These are phyloP conservation scores for Xerus rutilus DNA, from an alignment of 2,797 vertebrate species.

Conservation along the genomic window DNA sequence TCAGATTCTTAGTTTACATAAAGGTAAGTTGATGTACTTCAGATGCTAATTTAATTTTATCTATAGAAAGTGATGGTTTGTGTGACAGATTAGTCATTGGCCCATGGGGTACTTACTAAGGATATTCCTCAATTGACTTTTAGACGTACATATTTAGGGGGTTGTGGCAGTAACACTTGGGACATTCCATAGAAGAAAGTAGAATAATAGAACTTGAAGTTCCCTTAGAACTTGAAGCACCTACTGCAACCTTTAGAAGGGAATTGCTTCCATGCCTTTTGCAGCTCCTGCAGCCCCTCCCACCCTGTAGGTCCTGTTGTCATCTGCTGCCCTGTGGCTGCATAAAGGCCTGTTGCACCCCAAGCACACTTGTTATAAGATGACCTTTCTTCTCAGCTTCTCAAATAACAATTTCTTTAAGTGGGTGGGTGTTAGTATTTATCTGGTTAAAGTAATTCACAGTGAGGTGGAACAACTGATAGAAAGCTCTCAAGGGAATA, in stretches of 20 bases:
- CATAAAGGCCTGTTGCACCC: accelerated
- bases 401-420: background rate
- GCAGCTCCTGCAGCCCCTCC: too few relatives aligned
- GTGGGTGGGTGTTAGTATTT: background rate
- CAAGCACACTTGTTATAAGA: background rate
- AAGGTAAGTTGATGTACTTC: background rate
- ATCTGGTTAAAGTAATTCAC: conserved; percentile 41
- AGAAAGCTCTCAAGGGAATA: conserved; percentile 31
- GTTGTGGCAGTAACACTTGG: background rate
- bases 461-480: conserved; percentile 38
- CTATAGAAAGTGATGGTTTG: background rate
- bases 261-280: background rate
- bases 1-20: background rate
- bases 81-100: background rate
- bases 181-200: background rate
- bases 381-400: background rate
- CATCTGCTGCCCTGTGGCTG: background rate
- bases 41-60: background rate
- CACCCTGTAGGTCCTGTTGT: background rate
- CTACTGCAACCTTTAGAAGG: background rate
- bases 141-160: background rate
- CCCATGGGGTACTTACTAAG: background rate
- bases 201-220: too few relatives aligned
- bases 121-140: background rate
- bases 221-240: background rate